Conservation (phyloP, 2,113 vertebrate species). For the Ellobius talpinus region DNA sequence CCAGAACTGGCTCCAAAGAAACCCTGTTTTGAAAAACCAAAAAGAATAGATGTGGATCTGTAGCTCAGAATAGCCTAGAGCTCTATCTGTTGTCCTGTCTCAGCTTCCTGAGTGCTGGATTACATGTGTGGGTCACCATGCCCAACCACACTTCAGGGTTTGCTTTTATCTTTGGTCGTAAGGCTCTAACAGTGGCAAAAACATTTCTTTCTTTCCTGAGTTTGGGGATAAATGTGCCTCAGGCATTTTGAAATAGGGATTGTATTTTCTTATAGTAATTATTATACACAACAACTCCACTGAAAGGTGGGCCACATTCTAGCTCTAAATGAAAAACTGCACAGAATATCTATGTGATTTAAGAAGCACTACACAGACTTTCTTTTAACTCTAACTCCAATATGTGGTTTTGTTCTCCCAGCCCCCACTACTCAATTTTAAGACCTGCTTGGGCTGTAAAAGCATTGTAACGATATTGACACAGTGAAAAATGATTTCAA, state of each 20-base stretch:
- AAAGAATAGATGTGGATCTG: neutral
- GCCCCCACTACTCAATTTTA: neutral
- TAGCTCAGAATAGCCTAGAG: neutral
- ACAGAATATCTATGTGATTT: neutral
- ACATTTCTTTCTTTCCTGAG: constrained; percentile 19
- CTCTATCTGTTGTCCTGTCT: no score
- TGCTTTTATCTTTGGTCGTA: neutral
- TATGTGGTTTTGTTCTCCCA: neutral
- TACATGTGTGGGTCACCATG: neutral
- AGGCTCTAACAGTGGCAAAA: neutral
- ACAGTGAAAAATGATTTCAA: constrained; percentile 37
- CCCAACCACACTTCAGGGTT: neutral
- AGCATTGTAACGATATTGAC: neutral
- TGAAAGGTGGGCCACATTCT: neutral
- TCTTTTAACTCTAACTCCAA: neutral
- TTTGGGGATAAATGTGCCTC: constrained; percentile 43
- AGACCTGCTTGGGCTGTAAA: neutral
- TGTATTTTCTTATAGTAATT: constrained; percentile 22
- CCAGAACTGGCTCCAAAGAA: no score
- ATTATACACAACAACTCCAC: neutral
- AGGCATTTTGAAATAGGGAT: constrained; percentile 35
- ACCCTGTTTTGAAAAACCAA: no score
- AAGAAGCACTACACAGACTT: neutral
- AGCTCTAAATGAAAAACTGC: constrained; percentile 29
- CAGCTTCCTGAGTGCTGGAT: neutral